Evolutionary conservation across 1,140 invertebrate genomes (phyloP).

Genomic region (Cyclargus thomasi): DNA sequence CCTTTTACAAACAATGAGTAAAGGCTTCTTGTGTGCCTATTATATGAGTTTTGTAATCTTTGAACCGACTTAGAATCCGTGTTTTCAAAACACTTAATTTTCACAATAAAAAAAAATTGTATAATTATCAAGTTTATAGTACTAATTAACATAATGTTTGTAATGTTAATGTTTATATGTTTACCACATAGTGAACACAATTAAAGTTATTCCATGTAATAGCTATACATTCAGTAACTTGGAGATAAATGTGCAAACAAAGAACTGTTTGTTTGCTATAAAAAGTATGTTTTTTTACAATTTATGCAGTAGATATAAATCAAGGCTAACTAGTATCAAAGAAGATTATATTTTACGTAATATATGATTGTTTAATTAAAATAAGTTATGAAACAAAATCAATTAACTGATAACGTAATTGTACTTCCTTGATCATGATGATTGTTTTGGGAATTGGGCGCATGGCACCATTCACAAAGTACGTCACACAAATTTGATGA

Average conservation of each 20-base stretch:
- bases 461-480: no score
- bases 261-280: not conserved
- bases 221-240: not conserved
- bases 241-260: not conserved
- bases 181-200: not conserved
- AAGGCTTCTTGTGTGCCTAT: no score
- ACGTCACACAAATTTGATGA: no score
- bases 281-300: not conserved
- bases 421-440: constrained; percentile 5
- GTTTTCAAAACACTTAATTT: not conserved
- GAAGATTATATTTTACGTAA: not conserved
- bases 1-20: no score
- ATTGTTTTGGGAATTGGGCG: no score
- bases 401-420: not conserved
- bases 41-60: no score
- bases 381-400: not conserved
- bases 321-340: not conserved
- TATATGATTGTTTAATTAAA: not conserved
- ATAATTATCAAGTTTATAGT: not conserved
- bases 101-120: not conserved
- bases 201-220: not conserved
- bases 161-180: not conserved
- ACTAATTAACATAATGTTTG: not conserved
- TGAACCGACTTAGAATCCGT: no score
- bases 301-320: not conserved